Conservation (phyloP, 2,113 vertebrate genomes). For the Cebidichthys violaceus region DNA sequence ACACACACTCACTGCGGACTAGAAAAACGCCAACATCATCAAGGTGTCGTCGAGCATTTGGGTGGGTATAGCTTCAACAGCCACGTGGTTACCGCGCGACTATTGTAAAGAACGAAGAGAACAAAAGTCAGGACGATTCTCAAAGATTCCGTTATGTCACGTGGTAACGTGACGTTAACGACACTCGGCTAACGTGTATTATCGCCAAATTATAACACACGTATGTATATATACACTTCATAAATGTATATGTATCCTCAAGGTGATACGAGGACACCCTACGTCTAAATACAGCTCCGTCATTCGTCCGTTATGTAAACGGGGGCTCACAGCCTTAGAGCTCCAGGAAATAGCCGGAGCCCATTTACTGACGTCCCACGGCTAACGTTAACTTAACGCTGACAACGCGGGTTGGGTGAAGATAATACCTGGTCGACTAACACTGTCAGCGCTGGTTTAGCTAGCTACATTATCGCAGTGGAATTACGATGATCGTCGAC, state of each 20-base stretch:
- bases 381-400: not conserved
- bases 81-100: not conserved
- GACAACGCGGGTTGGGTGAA: not conserved
- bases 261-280: fast-evolving
- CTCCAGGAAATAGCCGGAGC: slow-evolving; percentile 34
- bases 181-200: slow-evolving; percentile 33
- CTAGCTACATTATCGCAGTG: not conserved
- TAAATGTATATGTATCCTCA: not conserved
- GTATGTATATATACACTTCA: not conserved
- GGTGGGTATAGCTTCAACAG: not conserved
- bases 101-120: not conserved
- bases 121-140: not conserved
- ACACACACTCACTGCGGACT: slow-evolving; percentile 19
- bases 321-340: too few relatives aligned
- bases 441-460: fast-evolving
- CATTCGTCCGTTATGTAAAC: not conserved
- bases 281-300: not conserved
- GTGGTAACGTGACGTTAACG: not conserved
- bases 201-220: not conserved
- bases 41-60: not conserved
- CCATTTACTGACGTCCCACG: slow-evolving; percentile 23
- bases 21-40: slow-evolving; percentile 23
- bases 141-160: not conserved
- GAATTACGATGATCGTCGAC: too few relatives aligned
- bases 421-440: not conserved